A percentile compares a stretch with the other conserved stretches of the same genome.
Conservation (phyloP, 2,797 vertebrate genomes). For the Notamacropus eugenii region DNA sequence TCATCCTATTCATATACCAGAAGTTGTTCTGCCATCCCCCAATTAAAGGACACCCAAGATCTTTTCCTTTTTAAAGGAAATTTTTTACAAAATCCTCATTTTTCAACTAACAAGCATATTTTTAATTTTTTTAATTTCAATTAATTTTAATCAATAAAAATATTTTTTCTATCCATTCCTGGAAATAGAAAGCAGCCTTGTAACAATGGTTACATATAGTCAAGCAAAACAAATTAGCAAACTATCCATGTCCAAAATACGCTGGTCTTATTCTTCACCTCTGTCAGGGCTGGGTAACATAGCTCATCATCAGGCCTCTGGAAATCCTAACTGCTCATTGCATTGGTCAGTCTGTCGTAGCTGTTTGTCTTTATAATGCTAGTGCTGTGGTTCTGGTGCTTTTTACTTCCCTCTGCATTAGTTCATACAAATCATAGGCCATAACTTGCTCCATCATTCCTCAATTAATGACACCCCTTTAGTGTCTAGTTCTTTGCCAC, state of each 20-base stretch:
- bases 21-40: neutral
- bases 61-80: neutral
- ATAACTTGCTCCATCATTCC: neutral
- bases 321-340: neutral
- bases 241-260: neutral
- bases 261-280: neutral
- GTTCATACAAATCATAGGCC: neutral
- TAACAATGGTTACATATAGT: neutral
- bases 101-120: neutral
- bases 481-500: neutral
- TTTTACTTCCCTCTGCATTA: neutral
- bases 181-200: neutral
- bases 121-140: neutral
- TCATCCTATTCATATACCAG: neutral
- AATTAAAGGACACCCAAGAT: neutral
- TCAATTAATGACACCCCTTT: neutral
- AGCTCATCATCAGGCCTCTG: too few species aligned
- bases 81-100: neutral
- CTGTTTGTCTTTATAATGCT: neutral
- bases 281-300: neutral
- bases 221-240: neutral
- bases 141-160: neutral
- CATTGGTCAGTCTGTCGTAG: neutral
- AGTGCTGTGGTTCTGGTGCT: neutral
- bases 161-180: neutral